Evolutionary conservation across 2,113 vertebrate species (phyloP), one percentile per base, ranked within the genome.

Genomic region (Cavia aperea): DNA sequence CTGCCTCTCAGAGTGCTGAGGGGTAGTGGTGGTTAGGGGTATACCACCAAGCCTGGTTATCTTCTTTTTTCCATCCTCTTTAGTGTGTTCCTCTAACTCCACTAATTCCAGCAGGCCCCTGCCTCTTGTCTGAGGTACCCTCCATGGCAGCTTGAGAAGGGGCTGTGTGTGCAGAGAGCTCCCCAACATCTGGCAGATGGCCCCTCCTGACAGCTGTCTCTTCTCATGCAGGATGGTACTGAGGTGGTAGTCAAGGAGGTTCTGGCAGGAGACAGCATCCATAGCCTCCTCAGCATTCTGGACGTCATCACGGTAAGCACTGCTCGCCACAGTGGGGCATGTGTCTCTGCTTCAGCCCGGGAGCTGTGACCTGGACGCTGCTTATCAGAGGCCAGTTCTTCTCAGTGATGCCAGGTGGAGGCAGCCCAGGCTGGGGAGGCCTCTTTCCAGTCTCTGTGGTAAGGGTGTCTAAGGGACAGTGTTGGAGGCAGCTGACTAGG

Each of bases 261-360:
- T 60, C 96, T 98, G 81, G 97, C 98, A 1, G 99, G 99, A 84
- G 99, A 99, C 98, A 99, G 99, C 0, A 98, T 99, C 36, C 99
- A 99, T 97, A 99, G 99, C 95, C 97, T 99, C 46, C 98, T 99
- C 95, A 99, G 99, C 95, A 99, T 99, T 83, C 97, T 99, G 3
- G 99, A 99, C 7, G 97, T 98, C 88, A 99, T 99, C 97, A 99
- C 99, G 0, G 99, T 99, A 97, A 96, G 98, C 97, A 33, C 33
- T 29, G 5, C 2, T 3, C 29, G 62, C 33, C 1, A 3, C 18
- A 1, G 14, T 10, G 18, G 39, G 11, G 5, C 31, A 24, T n/a
- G 26, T 6, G 8, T 19, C 51, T 46, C 7, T 63, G 36, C 26
- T 4, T 43, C 31, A 11, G 26, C 26, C 51, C 43, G 10, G 1